Evolutionary conservation across 1,140 invertebrate species (phyloP), one percentile per base, ranked within the genome.

Genomic region (Ceratina japonica): DNA sequence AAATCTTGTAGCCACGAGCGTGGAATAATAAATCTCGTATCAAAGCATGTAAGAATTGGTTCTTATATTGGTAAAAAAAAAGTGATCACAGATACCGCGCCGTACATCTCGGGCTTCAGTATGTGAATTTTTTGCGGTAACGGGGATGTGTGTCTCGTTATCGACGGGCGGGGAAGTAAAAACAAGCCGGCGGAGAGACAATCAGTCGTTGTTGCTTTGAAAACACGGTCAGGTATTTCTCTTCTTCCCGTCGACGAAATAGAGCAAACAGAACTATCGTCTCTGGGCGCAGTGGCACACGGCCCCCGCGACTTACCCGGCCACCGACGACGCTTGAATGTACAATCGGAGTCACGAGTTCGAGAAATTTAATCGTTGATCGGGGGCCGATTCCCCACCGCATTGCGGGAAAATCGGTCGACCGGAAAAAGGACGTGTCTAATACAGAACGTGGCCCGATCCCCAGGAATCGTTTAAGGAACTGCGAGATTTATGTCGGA

Each of bases 361-460:
- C 44, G 63, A 66, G 78, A 65, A 73, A 73, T 72, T 56, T 78
- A 72, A 78, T 78, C 69, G 58, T 63, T 44, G 56, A 78, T 72
- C 75, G 68, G 49, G 37, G 37, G 37, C 20, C 12, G n/a, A 15
- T 56, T 66, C 15, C 1, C 12, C 59, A 52, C 13, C 66, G 75
- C 75, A 70, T 62, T 78, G 72, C 83, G 66, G 72, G 58, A 56
- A 61, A 80, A 76, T 68, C 66, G 70, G 16, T 15, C 37, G 51
- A 56, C 16, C 66, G 16, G 54, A n/a, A 54, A 37, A 72, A 44
- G 15, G 12, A 16, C 31, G 1, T 18, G 27, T 71, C 31, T 24
- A 58, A 70, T 58, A n/a, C 49, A 44, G 37, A 44, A 44, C 37
- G 37, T 44, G 37, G 37, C 37, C 37, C 37, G 37, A 44, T 44